Conservation (phyloP, 1,140 invertebrate genomes). For the Drosophila ananassae region DNA sequence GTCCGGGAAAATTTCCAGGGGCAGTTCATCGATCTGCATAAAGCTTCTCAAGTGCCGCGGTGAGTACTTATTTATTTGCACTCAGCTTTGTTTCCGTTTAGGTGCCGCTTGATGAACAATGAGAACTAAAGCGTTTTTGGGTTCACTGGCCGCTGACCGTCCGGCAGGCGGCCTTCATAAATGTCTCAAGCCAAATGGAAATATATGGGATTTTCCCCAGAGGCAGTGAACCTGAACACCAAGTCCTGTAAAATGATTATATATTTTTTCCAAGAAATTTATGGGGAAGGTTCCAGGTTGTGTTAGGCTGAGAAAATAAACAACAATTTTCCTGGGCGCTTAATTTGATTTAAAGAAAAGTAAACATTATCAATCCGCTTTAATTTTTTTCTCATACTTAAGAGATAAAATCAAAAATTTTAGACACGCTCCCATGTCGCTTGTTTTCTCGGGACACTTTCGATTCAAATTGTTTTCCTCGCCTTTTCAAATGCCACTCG, state of each 20-base stretch:
- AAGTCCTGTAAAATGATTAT: constrained; percentile 23
- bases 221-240: constrained; percentile 26
- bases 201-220: constrained; percentile 24
- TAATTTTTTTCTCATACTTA: neutral
- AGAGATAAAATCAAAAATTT: constrained; percentile 18
- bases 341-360: no score
- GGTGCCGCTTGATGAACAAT: constrained; percentile 26
- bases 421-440: constrained; percentile 21
- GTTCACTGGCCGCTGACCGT: constrained; percentile 21
- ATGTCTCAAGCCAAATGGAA: constrained; percentile 22
- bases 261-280: neutral
- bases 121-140: constrained; percentile 30
- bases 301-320: neutral
- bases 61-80: constrained; percentile 29
- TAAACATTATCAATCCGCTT: neutral
- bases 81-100: constrained; percentile 38
- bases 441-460: constrained; percentile 28
- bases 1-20: constrained; percentile 20
- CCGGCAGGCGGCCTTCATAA: constrained; percentile 11
- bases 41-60: constrained; percentile 2
- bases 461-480: constrained; percentile 23
- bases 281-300: neutral
- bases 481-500: constrained; percentile 39
- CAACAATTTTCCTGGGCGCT: neutral
- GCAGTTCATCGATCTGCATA: constrained; percentile 40